A percentile compares a stretch with the other conserved stretches of the same genome.
Conservation (phyloP, 2,113 vertebrate species). For the Polypterus bichir region DNA sequence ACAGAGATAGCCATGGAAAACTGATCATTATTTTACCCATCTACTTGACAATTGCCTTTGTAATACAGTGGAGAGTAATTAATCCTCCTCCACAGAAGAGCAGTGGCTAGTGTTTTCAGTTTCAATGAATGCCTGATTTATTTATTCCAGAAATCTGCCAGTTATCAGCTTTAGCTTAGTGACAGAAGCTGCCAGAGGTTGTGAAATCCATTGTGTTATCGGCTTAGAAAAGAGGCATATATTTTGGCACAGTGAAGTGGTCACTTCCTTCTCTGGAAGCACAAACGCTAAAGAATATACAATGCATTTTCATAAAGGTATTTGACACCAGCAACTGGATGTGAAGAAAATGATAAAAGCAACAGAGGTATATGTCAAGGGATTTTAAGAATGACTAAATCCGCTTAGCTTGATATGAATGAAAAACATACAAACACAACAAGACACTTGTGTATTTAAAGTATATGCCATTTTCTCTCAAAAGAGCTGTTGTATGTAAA, state of each 20-base stretch:
- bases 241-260: background rate
- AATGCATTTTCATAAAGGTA: background rate
- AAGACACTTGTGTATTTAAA: background rate
- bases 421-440: background rate
- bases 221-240: background rate
- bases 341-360: background rate
- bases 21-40: background rate
- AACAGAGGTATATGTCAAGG: no score
- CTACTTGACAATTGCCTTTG: background rate
- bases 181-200: background rate
- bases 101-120: background rate
- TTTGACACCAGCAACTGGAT: background rate
- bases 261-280: background rate
- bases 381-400: slow-evolving; percentile 24
- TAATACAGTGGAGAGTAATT: slow-evolving; percentile 3
- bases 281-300: background rate
- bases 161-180: slow-evolving; percentile 1
- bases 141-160: background rate
- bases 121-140: background rate
- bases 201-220: background rate
- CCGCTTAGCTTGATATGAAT: slow-evolving; percentile 31
- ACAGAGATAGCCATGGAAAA: background rate
- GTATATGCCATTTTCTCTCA: no score
- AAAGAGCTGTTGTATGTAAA: no score
- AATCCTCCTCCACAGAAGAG: background rate